Base-by-base conservation (phyloP, 2,888 invertebrate genomes). In the Artemia sinica region DNA sequence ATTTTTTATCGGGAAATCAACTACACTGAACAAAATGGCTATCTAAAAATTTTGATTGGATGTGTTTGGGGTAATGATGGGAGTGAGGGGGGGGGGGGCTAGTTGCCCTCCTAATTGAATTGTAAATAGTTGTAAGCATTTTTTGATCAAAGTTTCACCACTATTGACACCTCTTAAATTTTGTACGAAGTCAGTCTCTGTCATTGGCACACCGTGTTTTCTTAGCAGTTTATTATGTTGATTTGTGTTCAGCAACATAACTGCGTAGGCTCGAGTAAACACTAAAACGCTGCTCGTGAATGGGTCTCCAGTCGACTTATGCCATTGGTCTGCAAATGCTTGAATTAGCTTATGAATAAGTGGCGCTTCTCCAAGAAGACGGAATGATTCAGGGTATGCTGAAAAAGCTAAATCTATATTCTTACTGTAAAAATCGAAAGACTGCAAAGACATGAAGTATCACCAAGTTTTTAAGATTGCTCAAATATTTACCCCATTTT, bases 161-260 rank as follows among this genome's bases (percentile, higher is more conserved):
- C 93, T 95, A 77, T 98, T 96, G 14, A 94, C 89, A n/a, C 90
- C 91, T 69, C 89, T 85, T 68, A 98, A 79, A 80, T 98, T 98
- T 76, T 86, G 86, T 74, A 89, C 90, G 76, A 97, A 98, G 75
- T 90, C 90, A 72, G 89, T 88, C 0, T 84, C 80, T 0, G 88
- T 92, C 97, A 97, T 97, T 1, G 96, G 95, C 72, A 86, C 85
- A 77, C 87, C 92, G 72, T 95, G 87, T n/a, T 71, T 90, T 88
- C 80, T 92, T 94, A 0, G 91, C 96, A 78, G 91, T 74, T 90
- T 86, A 81, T 98, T 99, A 79, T 99, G 98, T 76, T 98, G 98
- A 81, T 99, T 98, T 75, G 95, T 94, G 79, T 99, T 99, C 71
- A 99, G 81, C 96, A 99, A 97, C 72, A 99, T 97, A n/a, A 97